phyloP scores from a whole-genome alignment of 1,140 invertebrate species.

The Dreissena rostriformis region DNA sequence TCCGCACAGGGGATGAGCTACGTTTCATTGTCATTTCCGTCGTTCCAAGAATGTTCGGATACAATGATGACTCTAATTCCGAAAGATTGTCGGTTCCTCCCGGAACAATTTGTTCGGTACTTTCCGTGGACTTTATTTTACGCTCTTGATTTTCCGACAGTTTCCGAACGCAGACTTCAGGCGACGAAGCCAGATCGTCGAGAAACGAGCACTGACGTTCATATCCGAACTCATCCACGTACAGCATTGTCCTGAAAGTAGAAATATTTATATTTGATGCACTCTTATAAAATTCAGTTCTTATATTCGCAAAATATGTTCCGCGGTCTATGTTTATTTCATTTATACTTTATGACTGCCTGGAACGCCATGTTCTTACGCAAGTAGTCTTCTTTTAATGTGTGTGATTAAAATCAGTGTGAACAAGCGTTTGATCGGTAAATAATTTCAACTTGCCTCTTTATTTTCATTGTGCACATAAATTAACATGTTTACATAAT shows the following conservation, averaged over 20 bases:
- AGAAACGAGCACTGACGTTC: constrained; percentile 1
- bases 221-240: neutral
- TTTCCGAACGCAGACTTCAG: neutral
- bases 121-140: neutral
- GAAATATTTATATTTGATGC: neutral
- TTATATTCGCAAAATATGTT: too few relatives aligned
- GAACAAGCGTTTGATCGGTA: too few relatives aligned
- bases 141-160: neutral
- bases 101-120: constrained; percentile 44
- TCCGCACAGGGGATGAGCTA: neutral
- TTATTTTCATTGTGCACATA: too few relatives aligned
- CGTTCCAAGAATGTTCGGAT: neutral
- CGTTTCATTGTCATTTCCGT: neutral
- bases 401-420: too few relatives aligned
- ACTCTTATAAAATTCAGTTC: too few relatives aligned
- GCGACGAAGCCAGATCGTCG: neutral
- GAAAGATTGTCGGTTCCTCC: constrained; percentile 1
- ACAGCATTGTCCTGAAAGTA: neutral
- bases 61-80: constrained; percentile 37
- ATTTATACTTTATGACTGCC: too few relatives aligned
- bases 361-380: too few relatives aligned
- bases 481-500: too few relatives aligned
- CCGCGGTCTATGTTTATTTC: too few relatives aligned
- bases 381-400: too few relatives aligned
- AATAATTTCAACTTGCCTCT: too few relatives aligned